Base-by-base conservation (phyloP, 2,888 invertebrate species). In the Penaeus monodon region DNA sequence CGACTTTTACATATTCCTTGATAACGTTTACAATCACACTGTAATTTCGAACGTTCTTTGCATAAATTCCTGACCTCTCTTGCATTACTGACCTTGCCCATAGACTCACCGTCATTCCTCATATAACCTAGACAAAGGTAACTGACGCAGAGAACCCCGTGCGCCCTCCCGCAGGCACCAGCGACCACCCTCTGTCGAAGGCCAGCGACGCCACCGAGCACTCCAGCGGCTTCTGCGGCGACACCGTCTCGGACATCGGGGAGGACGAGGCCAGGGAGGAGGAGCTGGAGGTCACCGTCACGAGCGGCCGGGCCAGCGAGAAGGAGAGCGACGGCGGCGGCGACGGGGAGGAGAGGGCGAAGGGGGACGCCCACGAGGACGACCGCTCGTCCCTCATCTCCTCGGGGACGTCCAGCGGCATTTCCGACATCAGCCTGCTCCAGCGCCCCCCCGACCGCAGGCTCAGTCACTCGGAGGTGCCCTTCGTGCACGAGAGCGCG, bases 151-250 rank as follows among this genome's bases (percentile, higher is more conserved):
- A 17, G 57, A 14, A 49, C n/a, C 70, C 70, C 22, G 7, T 10
- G 27, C 20, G 22, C 14, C 27, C 63, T 70, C 22, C 22, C 38
- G n/a, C 83, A 87, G 87, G 87, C 38, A 74, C 87, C 29, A 79
- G 78, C 27, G 87, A 87, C 57, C 83, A 73, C 2, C 83, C 78
- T 20, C 78, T 83, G 49, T 87, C 87, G 64, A 87, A 87, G 65
- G 87, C 64, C 74, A 87, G 87, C 65, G 83, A 87, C 20, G 79
- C 78, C 57, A 83, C 87, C 24, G 83, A 83, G 65, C 29, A 74
- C 12, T 87, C 87, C 44, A 87, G 83, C 24, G 87, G 87, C 10
- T 83, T 83, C 70, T 87, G 87, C 68, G 84, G 84, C 2, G 84
- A 88, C 70, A 84, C 49, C 27, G 77, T 84, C n/a, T 84, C 88